These are phyloP conservation scores for Anomalospiza imberbis DNA, from an alignment of 2,797 vertebrate species.

Conservation along the genomic window DNA sequence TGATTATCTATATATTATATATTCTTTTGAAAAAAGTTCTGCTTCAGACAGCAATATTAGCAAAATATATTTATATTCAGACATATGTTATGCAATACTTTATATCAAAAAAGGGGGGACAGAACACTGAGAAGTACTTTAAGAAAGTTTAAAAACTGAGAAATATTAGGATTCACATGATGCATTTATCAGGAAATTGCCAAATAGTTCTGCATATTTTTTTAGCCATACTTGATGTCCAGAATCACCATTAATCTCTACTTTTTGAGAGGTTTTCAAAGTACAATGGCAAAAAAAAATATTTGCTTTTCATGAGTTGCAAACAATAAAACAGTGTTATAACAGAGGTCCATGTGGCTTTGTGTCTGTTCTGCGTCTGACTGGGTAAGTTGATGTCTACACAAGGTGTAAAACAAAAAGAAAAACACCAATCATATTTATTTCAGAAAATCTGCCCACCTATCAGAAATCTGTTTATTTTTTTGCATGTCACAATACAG, in stretches of 20 bases:
- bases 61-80: not conserved
- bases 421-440: not conserved
- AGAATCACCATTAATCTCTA: not conserved
- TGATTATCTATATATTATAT: not conserved
- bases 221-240: not conserved
- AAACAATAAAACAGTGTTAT: not conserved
- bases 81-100: not conserved
- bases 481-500: not conserved
- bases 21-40: not conserved
- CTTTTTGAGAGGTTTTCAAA: not conserved
- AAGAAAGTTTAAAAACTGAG: not conserved
- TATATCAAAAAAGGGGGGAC: fast-evolving
- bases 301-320: not conserved
- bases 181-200: not conserved
- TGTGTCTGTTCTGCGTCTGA: not conserved
- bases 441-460: not conserved
- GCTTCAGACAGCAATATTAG: not conserved
- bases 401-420: not conserved
- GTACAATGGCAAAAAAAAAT: not conserved
- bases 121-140: not conserved
- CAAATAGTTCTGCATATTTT: not conserved
- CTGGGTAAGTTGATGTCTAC: not conserved
- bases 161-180: not conserved
- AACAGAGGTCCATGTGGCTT: not conserved
- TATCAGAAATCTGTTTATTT: not conserved